phyloP scores from a whole-genome alignment of 2,113 vertebrate species.

The Grus americana region DNA sequence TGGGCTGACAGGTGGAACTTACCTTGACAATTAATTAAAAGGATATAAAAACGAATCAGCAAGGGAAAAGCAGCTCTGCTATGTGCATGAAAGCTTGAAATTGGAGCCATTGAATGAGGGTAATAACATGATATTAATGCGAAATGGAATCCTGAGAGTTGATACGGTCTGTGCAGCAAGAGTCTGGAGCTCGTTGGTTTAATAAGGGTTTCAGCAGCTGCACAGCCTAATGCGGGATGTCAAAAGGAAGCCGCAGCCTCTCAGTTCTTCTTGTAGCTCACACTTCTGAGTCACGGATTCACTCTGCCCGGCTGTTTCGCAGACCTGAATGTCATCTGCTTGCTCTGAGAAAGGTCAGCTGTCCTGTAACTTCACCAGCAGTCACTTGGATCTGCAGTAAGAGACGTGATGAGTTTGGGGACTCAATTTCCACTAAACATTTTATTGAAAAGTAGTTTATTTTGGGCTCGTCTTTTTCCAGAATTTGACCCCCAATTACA shows the following conservation, averaged over 20 bases:
- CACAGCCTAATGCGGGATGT: background rate
- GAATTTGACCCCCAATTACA: background rate
- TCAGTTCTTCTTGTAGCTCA: background rate
- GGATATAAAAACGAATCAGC: background rate
- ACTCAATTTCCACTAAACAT: background rate
- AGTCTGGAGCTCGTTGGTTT: background rate
- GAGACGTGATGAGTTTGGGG: background rate
- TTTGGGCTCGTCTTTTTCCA: background rate
- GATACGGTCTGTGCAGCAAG: background rate
- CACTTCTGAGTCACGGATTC: fast-evolving
- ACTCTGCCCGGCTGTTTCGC: background rate
- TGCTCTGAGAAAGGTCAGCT: background rate
- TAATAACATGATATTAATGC: background rate
- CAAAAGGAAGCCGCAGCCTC: background rate
- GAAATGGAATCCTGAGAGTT: background rate
- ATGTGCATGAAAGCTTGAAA: background rate
- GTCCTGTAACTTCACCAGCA: background rate
- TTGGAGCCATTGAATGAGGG: background rate
- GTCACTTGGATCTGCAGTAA: background rate
- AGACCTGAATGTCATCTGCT: background rate
- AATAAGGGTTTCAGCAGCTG: background rate
- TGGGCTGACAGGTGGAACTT: background rate
- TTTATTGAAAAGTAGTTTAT: background rate
- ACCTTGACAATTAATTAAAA: slow-evolving; percentile 10
- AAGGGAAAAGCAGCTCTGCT: background rate